Conservation (phyloP, 2,888 invertebrate species). For the Andrena marginata region DNA sequence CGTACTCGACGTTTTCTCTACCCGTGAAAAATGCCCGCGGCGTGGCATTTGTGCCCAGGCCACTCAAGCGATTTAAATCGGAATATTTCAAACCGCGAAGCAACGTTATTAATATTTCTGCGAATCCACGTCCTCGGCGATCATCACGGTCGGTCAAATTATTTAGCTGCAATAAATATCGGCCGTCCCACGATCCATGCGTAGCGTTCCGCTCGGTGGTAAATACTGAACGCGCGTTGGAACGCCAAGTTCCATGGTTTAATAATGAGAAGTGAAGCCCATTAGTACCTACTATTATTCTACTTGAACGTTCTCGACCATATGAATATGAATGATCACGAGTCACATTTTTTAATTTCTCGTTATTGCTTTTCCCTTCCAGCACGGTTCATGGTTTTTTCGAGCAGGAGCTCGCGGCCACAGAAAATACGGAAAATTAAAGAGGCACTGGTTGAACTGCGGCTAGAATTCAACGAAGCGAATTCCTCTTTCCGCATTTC, state of each 20-base stretch:
- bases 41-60: conserved; percentile 7
- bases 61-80: background rate
- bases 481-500: conserved; percentile 6
- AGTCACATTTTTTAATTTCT: background rate
- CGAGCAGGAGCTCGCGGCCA: background rate
- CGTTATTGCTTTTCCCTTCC: background rate
- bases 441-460: background rate
- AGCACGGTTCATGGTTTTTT: background rate
- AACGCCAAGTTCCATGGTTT: background rate
- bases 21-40: conserved; percentile 29
- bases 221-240: conserved; percentile 30
- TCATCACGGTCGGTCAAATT: conserved; percentile 16
- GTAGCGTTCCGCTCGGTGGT: background rate
- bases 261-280: conserved; percentile 17
- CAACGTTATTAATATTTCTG: conserved; percentile 43
- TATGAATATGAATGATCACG: conserved; percentile 7
- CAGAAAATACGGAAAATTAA: conserved; percentile 14
- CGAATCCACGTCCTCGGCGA: background rate
- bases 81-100: background rate
- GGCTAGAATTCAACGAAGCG: background rate
- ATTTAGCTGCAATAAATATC: conserved; percentile 51
- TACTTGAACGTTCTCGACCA: background rate
- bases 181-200: conserved; percentile 5
- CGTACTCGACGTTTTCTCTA: background rate
- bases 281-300: background rate